Evolutionary conservation across 2,113 vertebrate species (phyloP).

Genomic region (Daboia siamensis): DNA sequence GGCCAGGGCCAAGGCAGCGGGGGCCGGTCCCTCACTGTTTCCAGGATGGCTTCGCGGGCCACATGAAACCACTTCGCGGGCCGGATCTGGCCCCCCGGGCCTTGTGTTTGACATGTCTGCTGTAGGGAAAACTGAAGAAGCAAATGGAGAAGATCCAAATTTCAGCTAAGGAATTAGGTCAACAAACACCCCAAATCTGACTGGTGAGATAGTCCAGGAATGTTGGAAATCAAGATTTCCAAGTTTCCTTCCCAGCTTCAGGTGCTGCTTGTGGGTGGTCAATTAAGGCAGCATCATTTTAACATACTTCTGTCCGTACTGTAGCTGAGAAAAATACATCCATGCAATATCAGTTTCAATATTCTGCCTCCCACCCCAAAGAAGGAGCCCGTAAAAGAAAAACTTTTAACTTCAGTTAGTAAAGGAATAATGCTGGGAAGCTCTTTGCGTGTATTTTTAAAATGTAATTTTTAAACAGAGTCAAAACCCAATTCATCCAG

Average conservation of each 20-base stretch:
- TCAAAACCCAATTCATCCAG: neutral
- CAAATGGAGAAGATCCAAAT: neutral
- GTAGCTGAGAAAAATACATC: neutral
- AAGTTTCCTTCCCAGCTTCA: neutral
- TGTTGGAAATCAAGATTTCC: neutral
- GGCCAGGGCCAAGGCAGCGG: too few relatives aligned
- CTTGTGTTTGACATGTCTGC: too few relatives aligned
- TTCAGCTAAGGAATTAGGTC: neutral
- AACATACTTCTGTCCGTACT: neutral
- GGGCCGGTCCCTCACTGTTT: too few relatives aligned
- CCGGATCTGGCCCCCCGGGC: too few relatives aligned
- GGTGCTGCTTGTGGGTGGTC: neutral
- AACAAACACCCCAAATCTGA: neutral
- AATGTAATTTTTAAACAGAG: neutral
- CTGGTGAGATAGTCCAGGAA: neutral
- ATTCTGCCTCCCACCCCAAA: neutral
- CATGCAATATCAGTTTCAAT: neutral
- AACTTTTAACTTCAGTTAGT: neutral
- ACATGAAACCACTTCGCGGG: too few relatives aligned
- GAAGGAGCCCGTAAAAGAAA: neutral
- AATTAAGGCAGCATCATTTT: neutral
- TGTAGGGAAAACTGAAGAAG: neutral
- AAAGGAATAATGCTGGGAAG: neutral
- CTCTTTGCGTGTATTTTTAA: neutral
- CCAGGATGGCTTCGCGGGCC: too few relatives aligned